These are phyloP conservation scores for Porites rus DNA, from an alignment of 92 coral and sea anemone genomes.

Conservation along the genomic window DNA sequence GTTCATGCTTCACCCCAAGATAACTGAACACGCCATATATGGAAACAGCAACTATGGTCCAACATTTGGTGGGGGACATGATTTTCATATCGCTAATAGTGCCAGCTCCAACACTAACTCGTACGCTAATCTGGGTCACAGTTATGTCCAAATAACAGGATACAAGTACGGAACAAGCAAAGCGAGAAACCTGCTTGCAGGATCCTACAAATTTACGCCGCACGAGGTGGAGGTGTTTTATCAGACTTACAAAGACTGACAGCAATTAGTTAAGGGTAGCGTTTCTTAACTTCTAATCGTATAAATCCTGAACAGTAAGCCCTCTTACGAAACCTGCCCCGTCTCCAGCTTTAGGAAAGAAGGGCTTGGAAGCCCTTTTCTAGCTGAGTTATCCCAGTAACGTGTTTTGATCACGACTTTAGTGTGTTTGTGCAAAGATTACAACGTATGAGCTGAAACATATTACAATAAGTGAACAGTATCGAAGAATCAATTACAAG, in stretches of 20 bases:
- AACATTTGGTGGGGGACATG: constrained; percentile 78
- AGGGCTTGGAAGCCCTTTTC: no score
- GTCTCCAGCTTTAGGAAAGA: no score
- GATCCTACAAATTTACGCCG: constrained; percentile 64
- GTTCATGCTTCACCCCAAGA: constrained; percentile 59
- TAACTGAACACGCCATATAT: constrained; percentile 56
- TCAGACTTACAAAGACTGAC: constrained; percentile 42
- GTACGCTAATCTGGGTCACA: constrained; percentile 53
- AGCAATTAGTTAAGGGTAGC: no score
- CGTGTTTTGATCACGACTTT: no score
- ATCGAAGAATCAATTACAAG: no score
- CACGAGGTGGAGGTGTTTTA: constrained; percentile 80
- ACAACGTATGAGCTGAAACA: no score
- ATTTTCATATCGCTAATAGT: constrained; percentile 54
- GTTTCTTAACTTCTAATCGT: no score
- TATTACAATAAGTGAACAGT: no score
- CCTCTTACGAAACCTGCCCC: no score
- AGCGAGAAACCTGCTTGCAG: constrained; percentile 57
- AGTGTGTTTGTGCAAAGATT: no score
- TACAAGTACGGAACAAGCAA: constrained; percentile 40
- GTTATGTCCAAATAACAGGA: constrained; percentile 48
- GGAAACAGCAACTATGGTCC: constrained; percentile 54
- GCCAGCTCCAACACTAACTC: constrained; percentile 68
- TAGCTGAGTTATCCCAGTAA: no score
- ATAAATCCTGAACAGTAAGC: no score